phyloP scores from a whole-genome alignment of 2,888 invertebrate genomes.

The Drosophila emarginata region DNA sequence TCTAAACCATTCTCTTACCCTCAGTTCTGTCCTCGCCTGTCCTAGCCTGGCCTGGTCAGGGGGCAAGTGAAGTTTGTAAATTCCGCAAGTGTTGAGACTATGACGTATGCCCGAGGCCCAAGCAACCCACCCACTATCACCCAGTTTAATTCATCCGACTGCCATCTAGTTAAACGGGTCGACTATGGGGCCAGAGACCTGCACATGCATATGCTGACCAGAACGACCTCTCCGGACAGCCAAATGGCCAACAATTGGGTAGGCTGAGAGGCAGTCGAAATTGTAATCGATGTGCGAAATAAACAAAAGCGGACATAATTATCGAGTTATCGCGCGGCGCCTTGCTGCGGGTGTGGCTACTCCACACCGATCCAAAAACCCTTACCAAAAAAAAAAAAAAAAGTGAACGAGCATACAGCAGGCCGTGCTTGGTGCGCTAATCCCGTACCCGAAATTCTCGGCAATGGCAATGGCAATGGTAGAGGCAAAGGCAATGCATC shows the following conservation, averaged over 20 bases:
- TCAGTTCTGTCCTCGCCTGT: neutral
- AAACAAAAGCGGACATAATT: constrained; percentile 83
- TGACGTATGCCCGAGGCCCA: constrained; percentile 57
- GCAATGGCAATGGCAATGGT: constrained; percentile 22
- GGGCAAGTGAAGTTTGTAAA: constrained; percentile 62
- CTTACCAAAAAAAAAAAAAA: neutral
- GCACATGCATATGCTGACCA: constrained; percentile 13
- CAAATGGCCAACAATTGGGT: constrained; percentile 53
- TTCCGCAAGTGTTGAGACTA: constrained; percentile 57
- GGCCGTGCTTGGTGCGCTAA: constrained; percentile 52
- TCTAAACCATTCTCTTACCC: neutral
- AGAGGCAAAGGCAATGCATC: constrained; percentile 78
- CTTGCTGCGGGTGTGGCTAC: constrained; percentile 65
- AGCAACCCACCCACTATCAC: constrained; percentile 4
- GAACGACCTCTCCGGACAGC: constrained; percentile 30
- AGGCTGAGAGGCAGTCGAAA: constrained; percentile 64
- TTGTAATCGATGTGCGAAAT: constrained; percentile 83
- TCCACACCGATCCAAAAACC: constrained; percentile 21
- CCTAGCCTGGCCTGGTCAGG: constrained; percentile 4
- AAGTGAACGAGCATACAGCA: neutral
- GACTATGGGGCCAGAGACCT: constrained; percentile 18
- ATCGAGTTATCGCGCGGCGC: constrained; percentile 82
- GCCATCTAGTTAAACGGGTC: neutral
- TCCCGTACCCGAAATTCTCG: constrained; percentile 79
- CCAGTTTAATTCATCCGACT: constrained; percentile 8